A percentile compares a stretch with the other conserved stretches of the same genome.
Conservation (phyloP, 2,888 invertebrate genomes). For the Xanthorhoe designata region DNA sequence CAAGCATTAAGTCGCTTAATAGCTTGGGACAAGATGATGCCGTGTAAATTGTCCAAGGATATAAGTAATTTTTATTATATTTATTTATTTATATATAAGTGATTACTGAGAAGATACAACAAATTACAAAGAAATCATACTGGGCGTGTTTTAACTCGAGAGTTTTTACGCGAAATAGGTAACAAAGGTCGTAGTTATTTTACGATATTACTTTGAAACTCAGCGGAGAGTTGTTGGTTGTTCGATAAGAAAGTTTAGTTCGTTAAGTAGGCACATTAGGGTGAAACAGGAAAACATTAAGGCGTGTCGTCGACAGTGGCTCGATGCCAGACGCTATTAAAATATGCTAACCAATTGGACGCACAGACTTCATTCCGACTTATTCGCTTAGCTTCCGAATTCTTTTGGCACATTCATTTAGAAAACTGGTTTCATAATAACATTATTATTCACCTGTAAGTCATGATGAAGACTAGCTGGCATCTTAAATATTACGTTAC, state of each 20-base stretch:
- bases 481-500: not conserved
- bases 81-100: no score
- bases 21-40: no score
- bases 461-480: not conserved
- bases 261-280: constrained; percentile 83
- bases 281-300: constrained; percentile 81
- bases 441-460: not conserved
- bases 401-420: constrained; percentile 45
- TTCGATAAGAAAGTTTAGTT: constrained; percentile 82
- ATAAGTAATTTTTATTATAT: no score
- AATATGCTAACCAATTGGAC: constrained; percentile 80
- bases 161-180: constrained; percentile 50
- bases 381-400: constrained; percentile 54
- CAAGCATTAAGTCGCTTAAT: no score
- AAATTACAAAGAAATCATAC: constrained; percentile 26
- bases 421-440: constrained; percentile 3
- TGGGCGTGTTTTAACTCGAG: constrained; percentile 34
- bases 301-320: constrained; percentile 75
- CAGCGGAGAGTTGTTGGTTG: constrained; percentile 70
- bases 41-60: no score
- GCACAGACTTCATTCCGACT: constrained; percentile 65
- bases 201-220: constrained; percentile 69
- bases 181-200: constrained; percentile 64
- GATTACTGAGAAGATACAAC: constrained; percentile 16
- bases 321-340: constrained; percentile 78